Conservation (phyloP, 2,113 vertebrate genomes). For the Glareola pratincola region DNA sequence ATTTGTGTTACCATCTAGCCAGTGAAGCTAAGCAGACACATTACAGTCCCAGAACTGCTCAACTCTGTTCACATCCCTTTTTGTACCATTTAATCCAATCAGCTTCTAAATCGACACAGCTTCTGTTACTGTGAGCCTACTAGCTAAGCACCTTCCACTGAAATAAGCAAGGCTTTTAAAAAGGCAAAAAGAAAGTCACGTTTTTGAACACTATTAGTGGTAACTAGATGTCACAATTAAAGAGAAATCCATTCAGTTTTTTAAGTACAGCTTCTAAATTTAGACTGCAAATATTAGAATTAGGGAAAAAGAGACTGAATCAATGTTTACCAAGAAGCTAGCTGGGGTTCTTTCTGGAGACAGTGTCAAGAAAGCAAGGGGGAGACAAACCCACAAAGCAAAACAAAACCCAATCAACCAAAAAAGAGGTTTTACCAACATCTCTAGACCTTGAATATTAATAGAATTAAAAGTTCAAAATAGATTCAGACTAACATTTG, state of each 20-base stretch:
- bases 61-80: neutral
- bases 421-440: neutral
- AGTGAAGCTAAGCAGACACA: neutral
- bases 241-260: neutral
- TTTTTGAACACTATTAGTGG: neutral
- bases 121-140: neutral
- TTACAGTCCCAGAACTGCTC: neutral
- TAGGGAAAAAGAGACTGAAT: neutral
- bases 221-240: neutral
- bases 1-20: neutral
- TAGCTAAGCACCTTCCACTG: neutral
- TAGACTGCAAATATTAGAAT: neutral
- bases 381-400: neutral
- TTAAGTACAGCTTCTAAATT: neutral
- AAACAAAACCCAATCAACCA: neutral
- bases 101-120: neutral
- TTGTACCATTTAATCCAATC: neutral
- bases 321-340: neutral
- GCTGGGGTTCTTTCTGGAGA: neutral
- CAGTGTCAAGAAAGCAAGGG: neutral
- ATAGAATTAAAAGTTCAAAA: neutral
- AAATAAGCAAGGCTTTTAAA: neutral
- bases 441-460: neutral
- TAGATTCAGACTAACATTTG: neutral
- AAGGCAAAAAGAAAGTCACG: neutral